phyloP scores from a whole-genome alignment of 2,797 vertebrate species.

The Chiropotes sagulatus region DNA sequence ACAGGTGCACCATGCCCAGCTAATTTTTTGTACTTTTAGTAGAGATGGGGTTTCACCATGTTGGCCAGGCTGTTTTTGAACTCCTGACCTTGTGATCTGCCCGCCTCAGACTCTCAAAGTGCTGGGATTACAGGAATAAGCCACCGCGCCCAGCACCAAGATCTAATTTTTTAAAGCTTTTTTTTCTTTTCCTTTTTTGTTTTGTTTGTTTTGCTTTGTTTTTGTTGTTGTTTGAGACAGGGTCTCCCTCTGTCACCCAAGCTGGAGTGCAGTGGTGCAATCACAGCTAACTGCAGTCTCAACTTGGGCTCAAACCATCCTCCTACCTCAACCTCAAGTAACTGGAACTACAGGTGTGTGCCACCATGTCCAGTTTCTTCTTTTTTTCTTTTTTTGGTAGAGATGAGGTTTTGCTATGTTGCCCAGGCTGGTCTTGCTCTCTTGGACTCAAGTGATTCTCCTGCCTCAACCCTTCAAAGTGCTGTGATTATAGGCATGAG shows the following conservation, averaged over 20 bases:
- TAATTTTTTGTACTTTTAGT: background rate
- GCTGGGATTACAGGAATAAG: background rate
- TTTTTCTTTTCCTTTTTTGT: background rate
- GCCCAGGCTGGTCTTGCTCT: background rate
- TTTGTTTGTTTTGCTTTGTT: background rate
- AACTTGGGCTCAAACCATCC: background rate
- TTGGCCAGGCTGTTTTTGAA: background rate
- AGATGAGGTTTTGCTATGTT: background rate
- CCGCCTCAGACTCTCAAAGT: background rate
- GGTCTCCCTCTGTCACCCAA: background rate
- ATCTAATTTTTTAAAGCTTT: no score
- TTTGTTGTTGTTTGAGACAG: background rate
- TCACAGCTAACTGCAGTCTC: background rate
- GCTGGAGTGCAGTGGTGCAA: background rate
- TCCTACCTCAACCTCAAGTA: background rate
- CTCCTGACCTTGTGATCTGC: background rate
- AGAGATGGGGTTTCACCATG: background rate
- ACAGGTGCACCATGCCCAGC: background rate
- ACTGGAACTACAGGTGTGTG: background rate
- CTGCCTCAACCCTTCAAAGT: background rate
- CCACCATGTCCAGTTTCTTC: fast-evolving
- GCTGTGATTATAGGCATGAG: background rate
- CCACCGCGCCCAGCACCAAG: background rate
- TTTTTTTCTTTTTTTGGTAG: background rate
- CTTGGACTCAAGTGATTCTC: background rate